Evolutionary conservation across 1,140 invertebrate species (phyloP).

Genomic region (Diabrotica virgifera): DNA sequence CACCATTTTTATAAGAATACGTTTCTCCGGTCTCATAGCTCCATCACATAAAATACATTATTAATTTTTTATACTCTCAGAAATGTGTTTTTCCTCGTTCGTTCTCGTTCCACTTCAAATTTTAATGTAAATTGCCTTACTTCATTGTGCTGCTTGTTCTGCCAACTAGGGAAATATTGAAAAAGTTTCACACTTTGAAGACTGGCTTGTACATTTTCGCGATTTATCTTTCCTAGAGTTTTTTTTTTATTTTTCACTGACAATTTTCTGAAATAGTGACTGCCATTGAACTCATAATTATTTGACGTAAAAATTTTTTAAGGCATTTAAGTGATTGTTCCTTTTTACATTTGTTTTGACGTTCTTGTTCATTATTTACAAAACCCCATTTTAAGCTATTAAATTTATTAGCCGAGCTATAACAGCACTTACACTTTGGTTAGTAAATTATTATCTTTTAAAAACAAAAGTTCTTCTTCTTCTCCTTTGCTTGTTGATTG

Average conservation of each 20-base stretch:
- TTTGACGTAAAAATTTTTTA: too few species aligned
- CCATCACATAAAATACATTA: constrained; percentile 29
- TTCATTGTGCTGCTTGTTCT: neutral
- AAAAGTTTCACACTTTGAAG: constrained; percentile 8
- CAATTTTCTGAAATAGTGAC: too few species aligned
- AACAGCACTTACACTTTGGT: too few species aligned
- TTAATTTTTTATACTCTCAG: constrained; percentile 26
- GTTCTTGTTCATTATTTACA: too few species aligned
- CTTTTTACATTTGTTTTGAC: too few species aligned
- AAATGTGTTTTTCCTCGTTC: constrained; percentile 5
- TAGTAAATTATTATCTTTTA: too few species aligned
- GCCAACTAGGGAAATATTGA: constrained; percentile 5
- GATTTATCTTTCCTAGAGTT: constrained; percentile 1
- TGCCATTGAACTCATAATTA: too few species aligned
- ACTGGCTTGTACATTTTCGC: neutral
- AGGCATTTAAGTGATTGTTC: too few species aligned
- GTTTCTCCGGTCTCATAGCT: constrained; percentile 15
- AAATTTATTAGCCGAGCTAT: too few species aligned
- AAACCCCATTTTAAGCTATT: too few species aligned
- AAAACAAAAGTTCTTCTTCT: too few species aligned
- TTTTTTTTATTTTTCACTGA: constrained; percentile 1
- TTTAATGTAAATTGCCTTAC: constrained; percentile 8
- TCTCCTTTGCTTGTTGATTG: too few species aligned
- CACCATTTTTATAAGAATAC: constrained; percentile 32
- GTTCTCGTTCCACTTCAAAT: constrained; percentile 9